These are phyloP conservation scores for Heliconius cydno DNA, from an alignment of 2,888 invertebrate species.

Conservation along the genomic window DNA sequence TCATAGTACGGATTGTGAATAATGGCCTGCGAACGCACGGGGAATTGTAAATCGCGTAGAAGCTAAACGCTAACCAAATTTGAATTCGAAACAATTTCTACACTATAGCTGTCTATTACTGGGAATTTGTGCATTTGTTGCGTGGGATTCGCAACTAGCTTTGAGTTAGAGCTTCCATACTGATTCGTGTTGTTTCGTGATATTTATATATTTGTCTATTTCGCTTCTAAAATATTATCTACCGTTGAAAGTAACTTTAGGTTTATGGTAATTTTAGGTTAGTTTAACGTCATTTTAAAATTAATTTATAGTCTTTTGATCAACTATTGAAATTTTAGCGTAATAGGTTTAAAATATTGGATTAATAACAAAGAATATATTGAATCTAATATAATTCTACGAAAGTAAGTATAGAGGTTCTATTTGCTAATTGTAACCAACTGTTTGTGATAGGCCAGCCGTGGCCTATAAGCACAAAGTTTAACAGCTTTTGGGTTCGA, in stretches of 20 bases:
- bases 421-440: background rate
- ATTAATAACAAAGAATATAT: no score
- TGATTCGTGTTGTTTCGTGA: slow-evolving; percentile 7
- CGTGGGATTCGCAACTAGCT: background rate
- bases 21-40: slow-evolving; percentile 61
- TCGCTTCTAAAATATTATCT: background rate
- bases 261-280: background rate
- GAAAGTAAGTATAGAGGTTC: background rate
- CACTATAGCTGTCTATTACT: slow-evolving; percentile 10
- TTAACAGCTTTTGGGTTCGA: no score
- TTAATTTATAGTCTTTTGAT: no score
- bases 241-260: background rate
- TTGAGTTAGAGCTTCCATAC: background rate
- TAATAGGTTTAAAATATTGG: no score
- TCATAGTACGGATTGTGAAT: slow-evolving; percentile 67
- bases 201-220: background rate
- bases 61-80: slow-evolving; percentile 53
- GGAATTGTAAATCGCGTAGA: slow-evolving; percentile 53
- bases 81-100: slow-evolving; percentile 43
- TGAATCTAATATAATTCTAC: background rate
- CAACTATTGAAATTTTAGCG: no score
- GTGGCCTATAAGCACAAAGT: no score
- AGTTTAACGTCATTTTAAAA: no score
- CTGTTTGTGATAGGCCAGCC: no score
- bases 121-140: slow-evolving; percentile 16